Evolutionary conservation across 2,113 vertebrate species (phyloP).

Genomic region (Circaetus cinerascens): DNA sequence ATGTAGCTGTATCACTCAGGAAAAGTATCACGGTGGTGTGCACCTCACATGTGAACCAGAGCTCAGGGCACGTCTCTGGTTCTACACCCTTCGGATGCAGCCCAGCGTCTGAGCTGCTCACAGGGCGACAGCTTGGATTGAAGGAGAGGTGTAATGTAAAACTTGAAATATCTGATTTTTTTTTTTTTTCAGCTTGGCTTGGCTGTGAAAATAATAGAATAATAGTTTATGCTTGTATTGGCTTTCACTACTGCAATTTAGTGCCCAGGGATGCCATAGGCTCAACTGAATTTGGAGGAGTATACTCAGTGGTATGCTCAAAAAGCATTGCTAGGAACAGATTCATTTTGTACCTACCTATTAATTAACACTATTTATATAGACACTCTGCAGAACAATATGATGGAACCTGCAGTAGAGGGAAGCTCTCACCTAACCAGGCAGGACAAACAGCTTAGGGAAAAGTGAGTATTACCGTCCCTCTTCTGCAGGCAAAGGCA

Average conservation of each 20-base stretch:
- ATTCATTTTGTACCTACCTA: not conserved
- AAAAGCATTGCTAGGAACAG: not conserved
- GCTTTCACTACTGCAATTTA: not conserved
- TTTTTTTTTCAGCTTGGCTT: not conserved
- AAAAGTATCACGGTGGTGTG: accelerated
- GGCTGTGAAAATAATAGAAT: not conserved
- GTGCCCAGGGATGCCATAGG: not conserved
- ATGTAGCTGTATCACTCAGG: not conserved
- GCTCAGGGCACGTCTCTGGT: not conserved
- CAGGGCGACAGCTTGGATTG: not conserved
- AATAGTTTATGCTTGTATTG: not conserved
- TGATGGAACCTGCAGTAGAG: not conserved
- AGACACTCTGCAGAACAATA: not conserved
- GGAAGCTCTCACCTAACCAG: not conserved
- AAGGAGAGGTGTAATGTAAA: not conserved
- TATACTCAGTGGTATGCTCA: not conserved
- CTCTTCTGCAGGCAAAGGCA: not conserved
- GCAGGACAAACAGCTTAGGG: not conserved
- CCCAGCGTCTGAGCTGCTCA: not conserved
- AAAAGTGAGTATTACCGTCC: not conserved
- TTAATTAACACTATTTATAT: not conserved
- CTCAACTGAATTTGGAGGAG: not conserved
- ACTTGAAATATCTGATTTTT: not conserved
- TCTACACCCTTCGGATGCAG: not conserved
- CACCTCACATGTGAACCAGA: not conserved